These are phyloP conservation scores for Myopa tessellatipennis DNA, from an alignment of 2,888 invertebrate species.

Conservation along the genomic window DNA sequence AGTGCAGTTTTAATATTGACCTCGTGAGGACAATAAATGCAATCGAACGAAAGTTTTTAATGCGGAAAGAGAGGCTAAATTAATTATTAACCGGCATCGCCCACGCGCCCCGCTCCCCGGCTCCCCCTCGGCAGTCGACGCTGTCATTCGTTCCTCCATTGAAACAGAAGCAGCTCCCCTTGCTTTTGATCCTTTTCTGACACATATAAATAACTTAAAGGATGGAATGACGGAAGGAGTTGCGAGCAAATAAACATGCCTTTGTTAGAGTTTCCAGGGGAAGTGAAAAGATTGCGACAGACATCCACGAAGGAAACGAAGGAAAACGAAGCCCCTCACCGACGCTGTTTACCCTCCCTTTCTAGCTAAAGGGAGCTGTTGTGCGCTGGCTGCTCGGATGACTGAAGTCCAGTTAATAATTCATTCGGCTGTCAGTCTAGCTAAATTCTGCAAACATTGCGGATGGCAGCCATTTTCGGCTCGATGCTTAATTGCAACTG, in stretches of 20 bases:
- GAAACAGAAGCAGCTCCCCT: too few species aligned
- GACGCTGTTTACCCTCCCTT: background rate
- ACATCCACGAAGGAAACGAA: too few species aligned
- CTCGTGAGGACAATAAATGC: background rate
- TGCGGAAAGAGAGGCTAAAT: background rate
- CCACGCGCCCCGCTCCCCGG: background rate
- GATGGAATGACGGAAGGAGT: too few species aligned
- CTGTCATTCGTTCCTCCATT: background rate
- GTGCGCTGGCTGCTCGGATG: background rate
- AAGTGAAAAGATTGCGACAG: too few species aligned
- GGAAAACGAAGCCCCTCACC: too few species aligned
- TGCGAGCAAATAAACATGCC: too few species aligned
- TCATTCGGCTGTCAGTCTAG: slow-evolving; percentile 35
- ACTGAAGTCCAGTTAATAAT: slow-evolving; percentile 34
- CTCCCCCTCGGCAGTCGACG: background rate
- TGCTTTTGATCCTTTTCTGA: too few species aligned
- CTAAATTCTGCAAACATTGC: slow-evolving; percentile 31
- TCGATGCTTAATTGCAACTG: slow-evolving; percentile 29
- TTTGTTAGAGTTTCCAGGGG: too few species aligned
- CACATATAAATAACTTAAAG: too few species aligned
- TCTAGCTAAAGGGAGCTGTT: background rate
- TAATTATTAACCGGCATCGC: slow-evolving; percentile 7
- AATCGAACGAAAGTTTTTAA: slow-evolving; percentile 9
- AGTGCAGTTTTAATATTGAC: slow-evolving; percentile 23
- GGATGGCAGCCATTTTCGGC: slow-evolving; percentile 34